Percentiles rank a stretch among this genome's conserved stretches.
phyloP scores from a whole-genome alignment of 2,888 invertebrate genomes.

The Leptothorax acervorum region DNA sequence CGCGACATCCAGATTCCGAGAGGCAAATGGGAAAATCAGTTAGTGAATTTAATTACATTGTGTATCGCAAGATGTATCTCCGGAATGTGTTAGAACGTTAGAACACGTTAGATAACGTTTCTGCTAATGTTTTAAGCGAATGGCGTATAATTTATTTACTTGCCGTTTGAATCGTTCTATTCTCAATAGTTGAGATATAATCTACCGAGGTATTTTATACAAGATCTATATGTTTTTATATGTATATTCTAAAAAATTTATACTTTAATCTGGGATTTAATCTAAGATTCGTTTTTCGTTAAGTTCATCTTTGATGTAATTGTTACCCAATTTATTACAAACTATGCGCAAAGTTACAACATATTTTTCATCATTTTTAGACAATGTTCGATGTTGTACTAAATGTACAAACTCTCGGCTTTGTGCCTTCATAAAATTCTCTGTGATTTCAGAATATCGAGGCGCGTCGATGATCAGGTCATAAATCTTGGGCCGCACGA shows the following conservation, averaged over 20 bases:
- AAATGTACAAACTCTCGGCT: not conserved
- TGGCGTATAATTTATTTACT: not conserved
- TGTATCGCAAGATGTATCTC: constrained; percentile 11
- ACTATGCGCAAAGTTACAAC: not conserved
- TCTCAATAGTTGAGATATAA: not conserved
- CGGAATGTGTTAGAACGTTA: not conserved
- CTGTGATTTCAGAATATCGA: constrained; percentile 29
- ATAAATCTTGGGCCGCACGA: constrained; percentile 68
- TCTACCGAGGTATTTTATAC: not conserved
- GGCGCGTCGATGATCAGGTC: constrained; percentile 15
- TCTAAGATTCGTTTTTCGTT: not conserved
- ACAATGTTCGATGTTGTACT: not conserved
- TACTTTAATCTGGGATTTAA: constrained; percentile 16
- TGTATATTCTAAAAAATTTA: not conserved
- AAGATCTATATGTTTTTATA: not conserved
- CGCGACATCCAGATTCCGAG: constrained; percentile 35
- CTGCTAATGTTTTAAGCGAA: not conserved
- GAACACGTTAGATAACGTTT: not conserved
- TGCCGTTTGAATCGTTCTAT: not conserved
- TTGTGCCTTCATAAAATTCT: not conserved
- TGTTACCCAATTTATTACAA: constrained; percentile 4
- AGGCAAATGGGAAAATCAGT: constrained; percentile 13
- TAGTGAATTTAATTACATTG: constrained; percentile 11
- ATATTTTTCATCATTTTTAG: not conserved
- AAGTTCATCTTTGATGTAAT: not conserved